These are phyloP conservation scores for Bergia puertoricense DNA, from an alignment of 92 coral and sea anemone genomes.

Conservation along the genomic window DNA sequence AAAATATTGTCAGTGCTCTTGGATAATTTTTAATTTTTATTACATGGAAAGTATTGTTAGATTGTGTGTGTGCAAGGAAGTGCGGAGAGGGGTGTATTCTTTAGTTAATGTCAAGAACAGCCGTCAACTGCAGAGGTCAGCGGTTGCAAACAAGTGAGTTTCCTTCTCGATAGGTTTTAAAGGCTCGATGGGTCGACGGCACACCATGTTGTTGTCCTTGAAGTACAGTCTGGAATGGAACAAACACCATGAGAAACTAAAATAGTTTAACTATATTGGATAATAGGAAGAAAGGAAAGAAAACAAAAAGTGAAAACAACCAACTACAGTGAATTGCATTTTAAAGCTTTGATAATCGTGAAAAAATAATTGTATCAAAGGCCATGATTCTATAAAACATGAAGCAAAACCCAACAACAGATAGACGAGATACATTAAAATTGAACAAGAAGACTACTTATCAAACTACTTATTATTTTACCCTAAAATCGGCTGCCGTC, in stretches of 20 bases:
- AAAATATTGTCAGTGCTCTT: no score
- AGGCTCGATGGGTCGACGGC: conserved; percentile 85
- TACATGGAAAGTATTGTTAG: neutral
- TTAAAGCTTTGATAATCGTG: neutral
- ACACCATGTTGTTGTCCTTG: conserved; percentile 63
- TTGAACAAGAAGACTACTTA: neutral
- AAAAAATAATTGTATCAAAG: neutral
- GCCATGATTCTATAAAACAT: neutral
- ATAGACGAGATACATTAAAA: no score
- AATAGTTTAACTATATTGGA: neutral
- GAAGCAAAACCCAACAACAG: neutral
- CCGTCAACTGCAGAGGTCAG: conserved; percentile 76
- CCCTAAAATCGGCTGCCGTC: neutral
- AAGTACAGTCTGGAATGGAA: conserved; percentile 67
- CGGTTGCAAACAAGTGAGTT: conserved; percentile 75
- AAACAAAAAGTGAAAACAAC: neutral
- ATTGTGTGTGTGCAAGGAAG: neutral
- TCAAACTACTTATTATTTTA: no score
- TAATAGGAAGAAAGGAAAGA: neutral
- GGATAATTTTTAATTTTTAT: no score
- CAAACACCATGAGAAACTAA: neutral
- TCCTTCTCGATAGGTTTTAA: conserved; percentile 71
- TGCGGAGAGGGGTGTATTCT: neutral
- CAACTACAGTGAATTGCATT: neutral
- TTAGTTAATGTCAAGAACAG: neutral